Evolutionary conservation across 2,113 vertebrate species (phyloP).

Genomic region (Eira barbara): DNA sequence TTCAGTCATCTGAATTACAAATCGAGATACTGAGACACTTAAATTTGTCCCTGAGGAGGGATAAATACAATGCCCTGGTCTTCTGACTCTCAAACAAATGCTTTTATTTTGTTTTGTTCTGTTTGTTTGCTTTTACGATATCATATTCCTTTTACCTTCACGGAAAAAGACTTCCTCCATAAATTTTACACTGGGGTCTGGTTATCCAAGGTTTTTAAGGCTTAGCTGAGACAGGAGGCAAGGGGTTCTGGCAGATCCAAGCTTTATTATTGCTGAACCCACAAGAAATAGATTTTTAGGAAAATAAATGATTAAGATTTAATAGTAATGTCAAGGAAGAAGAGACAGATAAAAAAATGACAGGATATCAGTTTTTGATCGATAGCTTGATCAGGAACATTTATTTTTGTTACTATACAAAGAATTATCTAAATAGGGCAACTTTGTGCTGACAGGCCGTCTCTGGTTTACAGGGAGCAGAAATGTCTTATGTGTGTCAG

Average conservation of each 20-base stretch:
- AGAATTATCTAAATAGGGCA: not conserved
- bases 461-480: not conserved
- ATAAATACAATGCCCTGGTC: not conserved
- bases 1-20: not conserved
- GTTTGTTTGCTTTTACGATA: not conserved
- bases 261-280: not conserved
- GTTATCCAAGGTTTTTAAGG: not conserved
- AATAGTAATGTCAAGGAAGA: not conserved
- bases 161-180: not conserved
- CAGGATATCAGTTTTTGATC: not conserved
- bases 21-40: not conserved
- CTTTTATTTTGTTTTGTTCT: not conserved
- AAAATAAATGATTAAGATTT: not conserved
- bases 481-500: not conserved
- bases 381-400: not conserved
- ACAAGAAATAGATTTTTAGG: not conserved
- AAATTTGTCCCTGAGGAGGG: not conserved
- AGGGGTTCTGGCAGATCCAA: not conserved
- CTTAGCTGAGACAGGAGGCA: conserved; percentile 4
- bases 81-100: not conserved
- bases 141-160: not conserved
- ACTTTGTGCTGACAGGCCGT: not conserved
- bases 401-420: not conserved
- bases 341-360: not conserved
- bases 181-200: not conserved